Evolutionary conservation across 2,797 vertebrate genomes (phyloP), one percentile per base, ranked within the genome.

Genomic region (Ctenopoma kingsleyae): DNA sequence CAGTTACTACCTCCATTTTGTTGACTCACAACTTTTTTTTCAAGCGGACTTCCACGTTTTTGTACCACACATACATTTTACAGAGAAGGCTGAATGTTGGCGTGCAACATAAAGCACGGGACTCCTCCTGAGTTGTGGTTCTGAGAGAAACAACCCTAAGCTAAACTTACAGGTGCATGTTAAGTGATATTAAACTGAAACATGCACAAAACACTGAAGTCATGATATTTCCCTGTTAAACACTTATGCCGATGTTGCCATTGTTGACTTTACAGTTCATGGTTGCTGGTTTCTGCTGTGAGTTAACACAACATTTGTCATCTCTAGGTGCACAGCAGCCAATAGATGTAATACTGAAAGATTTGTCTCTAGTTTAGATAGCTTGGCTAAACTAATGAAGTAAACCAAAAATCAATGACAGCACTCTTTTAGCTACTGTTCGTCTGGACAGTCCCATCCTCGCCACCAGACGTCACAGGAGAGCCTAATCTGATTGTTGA

Each of bases 401-500:
- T 40, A 49, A 52, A 27, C 22, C 2, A 25, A 55, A 62, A 59
- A 51, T 51, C 8, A 60, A 32, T 3, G 6, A 49, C 23, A 36
- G 13, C 67, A n/a, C 19, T 50, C 51, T 15, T 32, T 67, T 40
- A 48, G 43, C 41, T 36, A 15, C 43, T 51, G 36, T 32, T 55
- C 16, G 72, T 73, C 20, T 22, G 56, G 71, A 64, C 16, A 5
- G 20, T 75, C 27, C 40, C 2, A 2, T 83, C 58, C 43, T 48
- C n/a, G 22, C 64, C 20, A 15, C 41, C 23, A 32, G 41, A 55
- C 12, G 23, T 71, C 71, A 49, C 1, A 5, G 36, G 61, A 38
- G 60, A 40, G 50, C 35, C 56, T 84, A 83, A 90, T 87, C 83
- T 88, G 70, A 86, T 72, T 78, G 83, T 69, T 70, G 78, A 89